Evolutionary conservation across 2,888 invertebrate species (phyloP).

Genomic region (Eubasilissa splendida): DNA sequence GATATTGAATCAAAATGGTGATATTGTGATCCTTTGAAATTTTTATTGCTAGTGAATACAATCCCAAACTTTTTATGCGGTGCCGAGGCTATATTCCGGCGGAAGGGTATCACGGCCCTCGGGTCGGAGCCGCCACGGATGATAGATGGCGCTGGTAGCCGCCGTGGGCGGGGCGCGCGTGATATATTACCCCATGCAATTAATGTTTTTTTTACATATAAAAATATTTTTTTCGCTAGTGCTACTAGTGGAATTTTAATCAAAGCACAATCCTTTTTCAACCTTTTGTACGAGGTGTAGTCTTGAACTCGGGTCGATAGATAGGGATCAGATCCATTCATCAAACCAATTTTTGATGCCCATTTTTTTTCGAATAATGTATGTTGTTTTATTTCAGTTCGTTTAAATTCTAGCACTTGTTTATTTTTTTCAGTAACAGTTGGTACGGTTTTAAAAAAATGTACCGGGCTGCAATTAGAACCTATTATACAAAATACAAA

Average conservation of each 20-base stretch:
- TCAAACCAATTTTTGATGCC: constrained; percentile 44
- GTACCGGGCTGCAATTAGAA: no score
- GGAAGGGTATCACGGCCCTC: background rate
- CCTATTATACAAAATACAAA: no score
- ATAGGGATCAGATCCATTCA: constrained; percentile 52
- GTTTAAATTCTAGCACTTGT: no score
- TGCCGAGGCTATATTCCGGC: background rate
- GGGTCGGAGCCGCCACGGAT: constrained; percentile 38
- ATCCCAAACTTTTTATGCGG: background rate
- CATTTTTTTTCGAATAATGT: no score
- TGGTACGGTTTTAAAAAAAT: no score
- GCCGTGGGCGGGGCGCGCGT: constrained; percentile 50
- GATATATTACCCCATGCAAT: constrained; percentile 58
- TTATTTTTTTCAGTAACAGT: no score
- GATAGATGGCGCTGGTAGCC: constrained; percentile 56
- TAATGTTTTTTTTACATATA: constrained; percentile 53
- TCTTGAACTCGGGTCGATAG: constrained; percentile 36
- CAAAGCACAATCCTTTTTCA: constrained; percentile 52
- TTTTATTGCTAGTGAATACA: no score
- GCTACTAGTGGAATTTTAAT: constrained; percentile 58
- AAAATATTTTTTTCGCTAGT: constrained; percentile 49
- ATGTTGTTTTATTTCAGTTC: no score
- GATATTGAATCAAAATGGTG: no score
- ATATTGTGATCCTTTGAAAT: no score
- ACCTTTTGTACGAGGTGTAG: constrained; percentile 23